These are phyloP conservation scores for Miniopterus natalensis DNA, from an alignment of 2,113 vertebrate genomes.

Conservation along the genomic window DNA sequence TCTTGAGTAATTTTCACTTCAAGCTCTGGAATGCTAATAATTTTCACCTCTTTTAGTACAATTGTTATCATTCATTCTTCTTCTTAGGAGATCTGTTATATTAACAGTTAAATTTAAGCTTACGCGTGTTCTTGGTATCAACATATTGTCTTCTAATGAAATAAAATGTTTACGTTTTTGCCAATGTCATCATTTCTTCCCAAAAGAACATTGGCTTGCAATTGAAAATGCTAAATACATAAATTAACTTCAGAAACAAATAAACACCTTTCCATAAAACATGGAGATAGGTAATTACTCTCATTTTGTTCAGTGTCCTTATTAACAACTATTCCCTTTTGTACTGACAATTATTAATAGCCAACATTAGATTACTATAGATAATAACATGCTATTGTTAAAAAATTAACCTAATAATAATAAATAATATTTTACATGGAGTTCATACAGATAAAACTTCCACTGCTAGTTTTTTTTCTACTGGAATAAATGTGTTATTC, in stretches of 20 bases:
- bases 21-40: slow-evolving; percentile 51
- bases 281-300: background rate
- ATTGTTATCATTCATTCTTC: slow-evolving; percentile 23
- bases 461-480: background rate
- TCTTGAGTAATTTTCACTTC: slow-evolving; percentile 59
- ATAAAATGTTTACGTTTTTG: background rate
- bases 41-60: slow-evolving; percentile 58
- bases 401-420: background rate
- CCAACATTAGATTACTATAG: background rate
- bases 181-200: background rate
- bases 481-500: slow-evolving; percentile 30
- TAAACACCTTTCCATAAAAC: background rate
- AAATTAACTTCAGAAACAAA: slow-evolving; percentile 41
- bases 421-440: slow-evolving; percentile 4
- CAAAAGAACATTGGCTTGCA: background rate
- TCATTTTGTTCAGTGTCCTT: background rate
- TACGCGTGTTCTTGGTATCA: slow-evolving; percentile 36
- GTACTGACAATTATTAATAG: background rate
- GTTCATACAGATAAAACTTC: background rate
- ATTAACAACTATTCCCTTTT: background rate
- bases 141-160: slow-evolving; percentile 15
- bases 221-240: background rate
- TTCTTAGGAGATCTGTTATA: background rate
- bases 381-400: background rate
- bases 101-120: background rate